Evolutionary conservation across 2,797 vertebrate genomes (phyloP), one percentile per base, ranked within the genome.

Genomic region (Champsocephalus esox): DNA sequence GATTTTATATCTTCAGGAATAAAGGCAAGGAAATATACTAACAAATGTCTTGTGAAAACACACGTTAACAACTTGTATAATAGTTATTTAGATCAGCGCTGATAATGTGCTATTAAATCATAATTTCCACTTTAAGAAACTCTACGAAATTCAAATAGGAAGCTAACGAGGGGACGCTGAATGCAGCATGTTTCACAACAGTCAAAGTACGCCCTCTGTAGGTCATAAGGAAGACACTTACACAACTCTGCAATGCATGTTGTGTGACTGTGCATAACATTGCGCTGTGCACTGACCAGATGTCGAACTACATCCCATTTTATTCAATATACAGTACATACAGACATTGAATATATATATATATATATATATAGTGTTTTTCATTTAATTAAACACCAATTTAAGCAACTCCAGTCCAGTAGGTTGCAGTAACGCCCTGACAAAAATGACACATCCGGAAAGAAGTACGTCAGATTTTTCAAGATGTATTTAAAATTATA

Each of bases 181-280:
- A 89, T 5, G 77, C 63, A 82, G 19, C 87, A 80, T 7, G 68
- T 87, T 87, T 86, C 77, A 89, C 73, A 87, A 84, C 80, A 84
- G 49, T 4, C 3, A 58, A 11, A 55, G 3, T 13, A 13, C 75
- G 85, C 75, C 89, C 70, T 63, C 87, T 81, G 73, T 14, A 70
- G 79, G 83, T 76, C 24, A 41, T 32, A 12, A 16, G 32, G 8
- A 65, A 50, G 43, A 2, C 43, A 70, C 49, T 90, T 92, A 89
- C 80, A 87, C 86, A 93, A 92, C 71, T 44, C 13, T 16, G 1
- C 43, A 28, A 28, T 3, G 28, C 28, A 28, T 28, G 28, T 28
- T 28, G 28, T 28, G 4, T 16, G 6, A 24, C 8, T 34, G 6
- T 24, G 13, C 48, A n/a, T n/a, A n/a, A 41, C n/a, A 16, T 4